phyloP scores from a whole-genome alignment of 2,113 vertebrate genomes.

The Thermophis baileyi region DNA sequence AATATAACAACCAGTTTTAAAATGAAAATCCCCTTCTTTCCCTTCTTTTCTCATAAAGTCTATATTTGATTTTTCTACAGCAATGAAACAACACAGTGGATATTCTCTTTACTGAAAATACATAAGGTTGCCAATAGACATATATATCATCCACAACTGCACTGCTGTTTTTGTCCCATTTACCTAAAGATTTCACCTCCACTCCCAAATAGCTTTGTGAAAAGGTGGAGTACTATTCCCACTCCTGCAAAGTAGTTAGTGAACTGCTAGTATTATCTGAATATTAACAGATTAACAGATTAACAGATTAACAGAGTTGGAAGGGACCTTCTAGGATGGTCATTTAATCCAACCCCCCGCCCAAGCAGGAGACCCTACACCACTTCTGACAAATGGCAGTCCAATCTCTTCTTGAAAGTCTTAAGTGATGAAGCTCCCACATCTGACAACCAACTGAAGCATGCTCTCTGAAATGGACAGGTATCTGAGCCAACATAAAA shows the following conservation, averaged over 20 bases:
- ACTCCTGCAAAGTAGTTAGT: neutral
- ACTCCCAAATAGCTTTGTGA: neutral
- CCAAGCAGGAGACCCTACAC: too few relatives aligned
- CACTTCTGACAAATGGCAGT: too few relatives aligned
- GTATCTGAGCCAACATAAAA: neutral
- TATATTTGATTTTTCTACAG: neutral
- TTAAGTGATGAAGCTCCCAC: too few relatives aligned
- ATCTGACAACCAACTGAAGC: neutral
- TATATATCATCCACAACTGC: neutral
- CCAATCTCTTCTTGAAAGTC: too few relatives aligned
- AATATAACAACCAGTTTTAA: neutral
- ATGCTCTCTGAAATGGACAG: neutral
- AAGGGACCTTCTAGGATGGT: too few relatives aligned
- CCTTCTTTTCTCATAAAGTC: neutral
- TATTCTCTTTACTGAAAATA: too few relatives aligned
- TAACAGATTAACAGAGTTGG: too few relatives aligned
- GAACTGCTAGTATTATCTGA: neutral
- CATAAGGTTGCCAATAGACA: neutral
- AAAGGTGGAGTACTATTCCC: neutral
- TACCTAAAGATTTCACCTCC: neutral
- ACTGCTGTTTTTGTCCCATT: neutral
- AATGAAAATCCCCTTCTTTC: neutral
- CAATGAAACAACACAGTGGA: neutral
- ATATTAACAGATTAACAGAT: too few relatives aligned
- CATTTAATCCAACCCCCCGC: too few relatives aligned